Percentiles rank a stretch among this genome's conserved stretches.
These are phyloP conservation scores for Entomyzon cyanotis DNA, from an alignment of 2,113 vertebrate species.

Conservation along the genomic window DNA sequence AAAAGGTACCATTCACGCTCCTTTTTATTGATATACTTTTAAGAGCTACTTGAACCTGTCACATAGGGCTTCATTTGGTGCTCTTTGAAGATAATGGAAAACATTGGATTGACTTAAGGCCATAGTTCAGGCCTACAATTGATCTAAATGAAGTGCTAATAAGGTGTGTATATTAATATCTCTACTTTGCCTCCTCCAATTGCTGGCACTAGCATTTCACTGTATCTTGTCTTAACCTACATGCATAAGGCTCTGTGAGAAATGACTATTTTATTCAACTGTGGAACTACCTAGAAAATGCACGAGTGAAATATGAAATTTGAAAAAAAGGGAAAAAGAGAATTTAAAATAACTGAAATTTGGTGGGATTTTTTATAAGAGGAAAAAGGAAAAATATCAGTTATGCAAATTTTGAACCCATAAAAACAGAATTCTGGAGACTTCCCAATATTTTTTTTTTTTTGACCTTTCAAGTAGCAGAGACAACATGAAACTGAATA, in stretches of 20 bases:
- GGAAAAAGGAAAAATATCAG: not conserved
- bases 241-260: not conserved
- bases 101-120: not conserved
- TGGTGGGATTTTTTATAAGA: not conserved
- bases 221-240: not conserved
- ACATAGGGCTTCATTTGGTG: not conserved
- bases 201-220: not conserved
- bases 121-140: not conserved
- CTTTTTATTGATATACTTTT: not conserved
- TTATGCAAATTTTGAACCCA: not conserved
- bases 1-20: not conserved
- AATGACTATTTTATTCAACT: not conserved
- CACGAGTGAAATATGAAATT: not conserved
- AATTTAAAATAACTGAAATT: not conserved
- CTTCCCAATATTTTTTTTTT: not conserved
- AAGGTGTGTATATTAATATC: not conserved
- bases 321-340: not conserved
- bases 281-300: not conserved
- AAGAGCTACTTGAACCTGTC: conserved; percentile 9
- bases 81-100: conserved; percentile 15
- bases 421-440: not conserved
- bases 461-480: not conserved
- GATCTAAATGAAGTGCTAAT: not conserved
- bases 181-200: not conserved
- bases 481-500: not conserved